Base-by-base conservation (phyloP, 2,888 invertebrate species). In the Microctonus hyperodae region DNA sequence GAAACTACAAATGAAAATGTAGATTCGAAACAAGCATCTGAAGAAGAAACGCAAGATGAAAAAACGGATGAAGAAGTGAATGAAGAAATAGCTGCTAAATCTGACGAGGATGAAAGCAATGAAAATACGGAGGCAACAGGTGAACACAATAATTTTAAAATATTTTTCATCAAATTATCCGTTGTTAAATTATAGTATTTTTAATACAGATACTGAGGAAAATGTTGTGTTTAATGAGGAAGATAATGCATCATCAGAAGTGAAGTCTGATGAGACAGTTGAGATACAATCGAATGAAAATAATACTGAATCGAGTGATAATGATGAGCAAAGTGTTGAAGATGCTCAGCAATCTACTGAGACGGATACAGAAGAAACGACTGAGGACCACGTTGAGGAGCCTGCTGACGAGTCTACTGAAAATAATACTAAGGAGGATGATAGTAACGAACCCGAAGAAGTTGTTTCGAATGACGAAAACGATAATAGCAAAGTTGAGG, bases 361-460 rank as follows among this genome's bases (percentile, higher is more conserved):
- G 20, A 57, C 23, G 28, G 70, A 65, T 16, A 69, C 66, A 23
- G 37, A 58, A 0, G 37, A 64, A 31, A 61, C 59, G 2, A 67
- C 56, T 2, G 70, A 65, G 2, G 68, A 58, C 28, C 67, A 56
- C 35, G 70, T 44, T 7, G 73, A 76, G 61, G 65, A 56, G 37
- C 31, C 65, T 35, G 69, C 59, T 16, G 71, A 61, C 2, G 64
- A 58, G 48, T 60, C 57, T n/a, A 64, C 9, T 9, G 70, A 68
- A 33, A 66, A 69, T 35, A 35, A 40, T 22, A 37, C 50, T 3
- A 13, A 61, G 4, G 57, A 56, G 6, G 20, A 53, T 59, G 69
- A 68, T 33, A 70, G 68, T 33, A 67, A 70, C 51, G 75, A 74
- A 72, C 73, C 70, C 7, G 78, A 74, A 35, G 80, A 80, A 56